Evolutionary conservation across 53 echinoderm and acorn worm species (phyloP), one percentile per base, ranked within the genome.

Genomic region (Paracentrotus lividus): DNA sequence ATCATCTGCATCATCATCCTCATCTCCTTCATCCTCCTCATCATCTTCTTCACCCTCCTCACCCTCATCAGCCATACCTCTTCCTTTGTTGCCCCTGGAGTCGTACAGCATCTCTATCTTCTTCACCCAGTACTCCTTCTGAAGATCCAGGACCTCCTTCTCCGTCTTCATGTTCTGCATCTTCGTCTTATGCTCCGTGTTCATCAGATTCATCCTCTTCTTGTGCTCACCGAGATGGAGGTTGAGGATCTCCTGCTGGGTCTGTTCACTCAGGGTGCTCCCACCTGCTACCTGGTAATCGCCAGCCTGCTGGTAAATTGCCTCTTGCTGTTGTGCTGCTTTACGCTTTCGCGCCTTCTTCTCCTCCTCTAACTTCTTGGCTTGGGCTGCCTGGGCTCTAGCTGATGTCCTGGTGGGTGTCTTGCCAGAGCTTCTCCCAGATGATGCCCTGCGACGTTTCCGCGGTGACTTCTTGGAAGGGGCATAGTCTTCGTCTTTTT

Each of bases 121-220:
- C 58, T 81, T 54, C 40, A 78, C 45, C 92, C 92, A 92, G 92
- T 92, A 92, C 23, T 77, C 92, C 81, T 81, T 92, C 84, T 92
- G 92, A 14, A 92, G 78, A 42, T 23, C 56, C 78, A 92, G 54
- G 27, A 92, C 49, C 23, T 78, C 92, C 15, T 58, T 92, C 58
- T 92, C 92, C 57, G 27, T 53, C 23, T 92, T 81, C 40, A 92
- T 38, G 29, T 59, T 56, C 84, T 77, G 55, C 92, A 92, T 92
- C 92, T 92, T 92, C 38, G 78, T 58, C 26, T 81, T 77, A 29
- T 92, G 92, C 43, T 92, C 92, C 31, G 92, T 81, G 42, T 58
- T 81, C 58, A 92, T 36, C 42, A 92, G 38, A 77, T 60, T 61
- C 58, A 78, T 33, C 56, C 92, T 58, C 84, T 81, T 92, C 81